Evolutionary conservation across 2,113 vertebrate species (phyloP), one percentile per base, ranked within the genome.

Genomic region (Speoplatyrhinus poulsoni): DNA sequence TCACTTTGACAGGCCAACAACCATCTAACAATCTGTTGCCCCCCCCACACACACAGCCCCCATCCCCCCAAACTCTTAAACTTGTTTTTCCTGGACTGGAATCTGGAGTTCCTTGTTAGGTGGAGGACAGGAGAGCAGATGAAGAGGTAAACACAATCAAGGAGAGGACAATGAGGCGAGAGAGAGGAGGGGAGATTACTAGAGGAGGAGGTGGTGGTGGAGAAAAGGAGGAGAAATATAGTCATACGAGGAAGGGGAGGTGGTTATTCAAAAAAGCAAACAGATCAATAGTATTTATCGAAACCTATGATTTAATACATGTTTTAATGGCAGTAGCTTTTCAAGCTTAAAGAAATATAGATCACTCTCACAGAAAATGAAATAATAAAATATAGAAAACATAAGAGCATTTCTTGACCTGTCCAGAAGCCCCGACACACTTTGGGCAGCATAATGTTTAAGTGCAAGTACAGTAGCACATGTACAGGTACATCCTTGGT

Each of bases 21-120:
- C 71, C 84, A 83, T 79, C 73, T 72, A 70, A 57, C 90, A 92
- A 90, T 88, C 90, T 90, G 91, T 88, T 90, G 73, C 73, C 73
- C 63, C 54, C 71, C 17, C 16, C n/a, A 8, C 16, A 17, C 16
- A 17, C 16, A 6, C 26, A 26, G 26, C 17, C 9, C 54, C 12
- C 53, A 13, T n/a, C 3, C 53, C 53, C 53, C 13, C 50, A 13
- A 41, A 41, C 36, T 7, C 4, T 67, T 79, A 80, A 19, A 75
- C 86, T 71, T 78, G 77, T 80, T 81, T 62, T 76, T 75, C 79
- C 72, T 83, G 61, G 1, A 58, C 4, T 41, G 36, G 36, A 41
- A 41, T 41, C 74, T 84, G 80, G 62, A 65, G 80, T 77, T 75
- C 41, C 66, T 70, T 54, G 26, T 77, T 69, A 10, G 49, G 48